Base-by-base conservation (phyloP, 1,140 invertebrate species). In the Aphaenogaster ashmeadi region DNA sequence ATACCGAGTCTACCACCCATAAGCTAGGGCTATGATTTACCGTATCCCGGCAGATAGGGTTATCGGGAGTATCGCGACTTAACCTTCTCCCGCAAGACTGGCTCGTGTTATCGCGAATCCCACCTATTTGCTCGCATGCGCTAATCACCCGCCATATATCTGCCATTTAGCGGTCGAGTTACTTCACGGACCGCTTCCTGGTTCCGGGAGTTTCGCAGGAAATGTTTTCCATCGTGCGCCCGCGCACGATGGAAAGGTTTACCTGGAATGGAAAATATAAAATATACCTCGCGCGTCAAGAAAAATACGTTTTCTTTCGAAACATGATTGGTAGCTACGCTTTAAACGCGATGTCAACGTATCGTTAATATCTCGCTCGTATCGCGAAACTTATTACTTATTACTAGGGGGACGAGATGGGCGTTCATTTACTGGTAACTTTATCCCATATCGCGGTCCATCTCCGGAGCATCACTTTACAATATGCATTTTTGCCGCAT, bases 41-140 rank as follows among this genome's bases (percentile, higher is more conserved):
- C 89, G 86, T 66, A 62, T 67, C 58, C 66, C 86, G 85, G 44
- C 79, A 86, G 91, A 93, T 93, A 92, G 88, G 91, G 92, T 92
- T 92, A 93, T 93, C 92, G 84, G 80, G 67, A 58, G 72, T 88
- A 91, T 92, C 92, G 89, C 77, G 67, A 60, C 69, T 92, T 87
- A 88, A 91, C 88, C 83, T 60, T 77, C 56, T 89, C 66, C 62
- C 88, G 88, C 88, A 60, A 69, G 50, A 90, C 89, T 78, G 72
- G 78, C 86, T 77, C 86, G 87, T 79, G 87, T 84, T 91, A 91
- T 92, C 90, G 91, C 87, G 79, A 90, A 91, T 93, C 90, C 90
- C 89, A 87, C 72, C 91, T 94, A 94, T 94, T 94, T 93, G 92
- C 92, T 92, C 90, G 78, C 77, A 87, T 88, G 80, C 89, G 91